Percentiles rank a stretch among this genome's conserved stretches.
These are phyloP conservation scores for Laticauda laticaudata DNA, from an alignment of 2,113 vertebrate genomes.

Conservation along the genomic window DNA sequence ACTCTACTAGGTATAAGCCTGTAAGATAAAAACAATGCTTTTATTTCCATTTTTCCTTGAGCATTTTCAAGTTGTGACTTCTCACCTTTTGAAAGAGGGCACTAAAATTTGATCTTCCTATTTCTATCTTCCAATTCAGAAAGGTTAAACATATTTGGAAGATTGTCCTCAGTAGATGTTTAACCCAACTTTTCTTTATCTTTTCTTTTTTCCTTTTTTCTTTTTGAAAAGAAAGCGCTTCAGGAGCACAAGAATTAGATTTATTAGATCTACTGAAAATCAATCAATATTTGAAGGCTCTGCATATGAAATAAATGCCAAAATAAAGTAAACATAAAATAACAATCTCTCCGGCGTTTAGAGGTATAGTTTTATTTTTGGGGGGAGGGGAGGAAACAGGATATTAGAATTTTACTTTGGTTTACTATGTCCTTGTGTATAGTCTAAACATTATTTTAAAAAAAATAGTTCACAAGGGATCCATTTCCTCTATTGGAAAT, in stretches of 20 bases:
- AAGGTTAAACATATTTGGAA: constrained; percentile 59
- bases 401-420: neutral
- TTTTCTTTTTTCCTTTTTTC: too few relatives aligned
- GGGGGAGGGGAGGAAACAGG: neutral
- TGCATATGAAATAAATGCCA: neutral
- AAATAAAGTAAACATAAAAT: neutral
- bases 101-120: constrained; percentile 64
- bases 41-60: constrained; percentile 58
- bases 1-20: constrained; percentile 65
- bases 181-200: constrained; percentile 10
- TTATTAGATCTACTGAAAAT: constrained; percentile 1
- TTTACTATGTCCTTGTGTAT: neutral
- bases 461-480: neutral
- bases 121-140: constrained; percentile 63
- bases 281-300: neutral
- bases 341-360: constrained; percentile 30
- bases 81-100: constrained; percentile 57
- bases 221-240: neutral
- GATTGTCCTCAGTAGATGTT: constrained; percentile 57
- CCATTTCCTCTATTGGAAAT: constrained; percentile 16
- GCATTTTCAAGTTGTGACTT: constrained; percentile 59
- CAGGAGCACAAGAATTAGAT: constrained; percentile 39
- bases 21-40: constrained; percentile 43
- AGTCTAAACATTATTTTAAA: neutral
- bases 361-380: constrained; percentile 11